These are phyloP conservation scores for Cryptoprocta ferox DNA, from an alignment of 2,797 vertebrate genomes.

Conservation along the genomic window DNA sequence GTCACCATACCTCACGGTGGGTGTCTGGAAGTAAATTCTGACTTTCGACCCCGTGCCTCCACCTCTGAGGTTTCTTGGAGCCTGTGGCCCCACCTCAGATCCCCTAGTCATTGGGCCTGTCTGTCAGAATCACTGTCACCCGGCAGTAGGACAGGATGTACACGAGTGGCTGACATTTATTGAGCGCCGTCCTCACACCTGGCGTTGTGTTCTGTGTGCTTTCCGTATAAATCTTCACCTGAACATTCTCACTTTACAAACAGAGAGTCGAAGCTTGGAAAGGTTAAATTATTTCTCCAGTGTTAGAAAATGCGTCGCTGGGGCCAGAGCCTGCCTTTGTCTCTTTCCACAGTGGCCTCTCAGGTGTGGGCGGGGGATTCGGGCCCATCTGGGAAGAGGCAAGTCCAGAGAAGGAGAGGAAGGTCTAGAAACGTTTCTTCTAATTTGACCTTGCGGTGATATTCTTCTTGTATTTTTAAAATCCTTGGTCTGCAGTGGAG, in stretches of 20 bases:
- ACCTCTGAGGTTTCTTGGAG: background rate
- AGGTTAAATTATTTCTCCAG: background rate
- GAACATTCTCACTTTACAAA: background rate
- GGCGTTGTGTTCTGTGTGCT: background rate
- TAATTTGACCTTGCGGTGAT: background rate
- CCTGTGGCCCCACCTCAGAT: too few relatives aligned
- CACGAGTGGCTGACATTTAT: background rate
- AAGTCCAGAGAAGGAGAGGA: background rate
- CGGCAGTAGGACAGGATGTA: background rate
- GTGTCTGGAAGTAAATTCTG: background rate
- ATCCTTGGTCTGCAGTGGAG: background rate
- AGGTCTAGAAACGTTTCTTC: background rate
- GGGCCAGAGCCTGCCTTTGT: background rate
- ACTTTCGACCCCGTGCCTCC: background rate
- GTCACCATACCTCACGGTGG: background rate
- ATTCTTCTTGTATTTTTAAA: background rate
- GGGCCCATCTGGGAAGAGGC: background rate
- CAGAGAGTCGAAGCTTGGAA: background rate
- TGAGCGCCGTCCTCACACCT: background rate
- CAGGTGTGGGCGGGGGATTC: accelerated
- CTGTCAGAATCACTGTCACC: accelerated
- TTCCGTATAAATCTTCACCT: background rate
- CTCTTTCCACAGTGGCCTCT: too few relatives aligned
- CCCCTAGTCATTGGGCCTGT: background rate
- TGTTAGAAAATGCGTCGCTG: background rate